Evolutionary conservation across 2,888 invertebrate species (phyloP), one percentile per base, ranked within the genome.

Genomic region (Oxycera nigricornis): DNA sequence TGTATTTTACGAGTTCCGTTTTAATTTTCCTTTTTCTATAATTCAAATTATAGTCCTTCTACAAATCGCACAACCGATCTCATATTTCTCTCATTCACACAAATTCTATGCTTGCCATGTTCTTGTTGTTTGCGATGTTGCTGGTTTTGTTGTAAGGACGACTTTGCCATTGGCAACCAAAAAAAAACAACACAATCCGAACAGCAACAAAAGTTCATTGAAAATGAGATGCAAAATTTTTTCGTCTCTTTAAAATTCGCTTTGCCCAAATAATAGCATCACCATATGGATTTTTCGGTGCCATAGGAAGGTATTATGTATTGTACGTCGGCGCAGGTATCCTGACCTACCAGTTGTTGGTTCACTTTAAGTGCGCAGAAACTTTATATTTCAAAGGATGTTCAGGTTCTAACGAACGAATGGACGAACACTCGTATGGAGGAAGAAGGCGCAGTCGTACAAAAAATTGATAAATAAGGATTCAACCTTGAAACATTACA

Each of bases 21-120:
- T 46, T 46, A 46, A 46, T 46, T 46, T 46, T 46, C 46, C 46
- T 46, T 46, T n/a, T 46, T 46, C 46, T 46, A 46, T n/a, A n/a
- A n/a, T 46, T 46, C 17, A 46, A 46, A 46, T 46, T 46, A 46
- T 46, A 46, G 46, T 46, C 46, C 46, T 46, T 46, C 46, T 11
- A 14, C 46, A 46, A 46, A 46, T 11, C 46, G 46, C 46, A n/a
- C 46, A 46, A 46, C 3, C 46, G 3, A 46, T 46, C 14, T 46
- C 46, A 7, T 17, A 7, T 46, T 46, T 3, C 46, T 46, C 14
- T 7, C 46, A 46, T 46, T 46, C 46, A 46, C n/a, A 46, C 46
- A 46, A 46, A 46, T 46, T 46, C 2, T 14, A 46, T 46, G 14
- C 46, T 46, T 17, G 14, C n/a, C 46, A 14, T 46, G 46, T 14